phyloP scores from a whole-genome alignment of 2,113 vertebrate species.

The Sorex araneus region DNA sequence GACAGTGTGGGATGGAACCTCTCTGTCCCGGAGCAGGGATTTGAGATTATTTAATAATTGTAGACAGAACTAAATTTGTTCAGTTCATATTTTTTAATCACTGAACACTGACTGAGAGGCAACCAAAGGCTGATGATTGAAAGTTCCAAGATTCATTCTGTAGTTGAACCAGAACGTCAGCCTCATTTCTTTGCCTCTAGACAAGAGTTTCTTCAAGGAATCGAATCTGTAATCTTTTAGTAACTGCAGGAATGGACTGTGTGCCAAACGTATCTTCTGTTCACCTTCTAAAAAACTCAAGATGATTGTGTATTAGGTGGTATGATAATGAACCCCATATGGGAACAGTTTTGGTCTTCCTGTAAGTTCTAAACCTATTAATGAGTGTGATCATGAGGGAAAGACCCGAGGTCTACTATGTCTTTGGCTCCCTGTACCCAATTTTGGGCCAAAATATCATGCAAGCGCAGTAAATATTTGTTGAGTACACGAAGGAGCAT shows the following conservation, averaged over 20 bases:
- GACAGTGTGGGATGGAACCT: not conserved
- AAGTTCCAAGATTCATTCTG: slow-evolving; percentile 11
- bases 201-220: slow-evolving; percentile 24
- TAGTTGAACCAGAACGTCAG: not conserved
- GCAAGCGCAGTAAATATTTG: not conserved
- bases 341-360: not conserved
- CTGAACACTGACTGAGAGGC: not conserved
- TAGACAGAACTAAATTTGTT: not conserved
- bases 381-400: not conserved
- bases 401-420: not conserved
- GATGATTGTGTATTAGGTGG: not conserved
- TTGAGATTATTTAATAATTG: not conserved
- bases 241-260: not conserved
- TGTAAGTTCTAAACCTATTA: not conserved
- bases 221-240: slow-evolving; percentile 9
- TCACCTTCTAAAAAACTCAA: slow-evolving; percentile 7
- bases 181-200: not conserved
- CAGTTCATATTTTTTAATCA: slow-evolving; percentile 3
- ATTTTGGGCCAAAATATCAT: not conserved
- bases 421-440: not conserved
- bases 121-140: not conserved
- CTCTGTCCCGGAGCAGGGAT: not conserved
- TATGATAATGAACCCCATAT: not conserved
- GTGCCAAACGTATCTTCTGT: not conserved
- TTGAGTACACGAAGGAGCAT: not conserved